Evolutionary conservation across 2,797 vertebrate genomes (phyloP).

Genomic region (Helostoma temminkii): DNA sequence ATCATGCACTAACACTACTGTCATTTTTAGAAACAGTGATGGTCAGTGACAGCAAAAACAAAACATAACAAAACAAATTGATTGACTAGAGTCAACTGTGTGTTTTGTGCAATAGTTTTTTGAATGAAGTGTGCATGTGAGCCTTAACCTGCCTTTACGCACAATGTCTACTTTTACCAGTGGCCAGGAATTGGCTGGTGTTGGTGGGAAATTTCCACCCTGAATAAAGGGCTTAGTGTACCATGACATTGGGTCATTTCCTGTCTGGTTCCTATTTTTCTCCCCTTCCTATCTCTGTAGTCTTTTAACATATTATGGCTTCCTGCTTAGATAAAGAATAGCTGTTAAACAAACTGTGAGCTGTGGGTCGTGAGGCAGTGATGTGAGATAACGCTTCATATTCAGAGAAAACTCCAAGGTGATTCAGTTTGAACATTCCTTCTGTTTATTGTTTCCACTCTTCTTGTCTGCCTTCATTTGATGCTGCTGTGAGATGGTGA

Average conservation of each 20-base stretch:
- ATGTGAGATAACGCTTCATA: not conserved
- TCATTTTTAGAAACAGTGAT: no score
- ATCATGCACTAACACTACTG: no score
- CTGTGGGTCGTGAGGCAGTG: fast-evolving
- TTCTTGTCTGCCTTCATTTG: slow-evolving; percentile 26
- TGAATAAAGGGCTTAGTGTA: not conserved
- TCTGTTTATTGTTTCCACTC: slow-evolving; percentile 4
- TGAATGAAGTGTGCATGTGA: no score
- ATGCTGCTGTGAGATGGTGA: slow-evolving; percentile 22
- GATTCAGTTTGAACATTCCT: slow-evolving; percentile 2
- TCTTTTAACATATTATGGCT: not conserved
- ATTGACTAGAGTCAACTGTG: no score
- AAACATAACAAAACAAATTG: no score
- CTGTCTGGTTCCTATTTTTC: slow-evolving; percentile 9
- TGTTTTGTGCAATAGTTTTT: no score
- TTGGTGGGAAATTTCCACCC: not conserved
- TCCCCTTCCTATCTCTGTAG: not conserved
- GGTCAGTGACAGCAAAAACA: no score
- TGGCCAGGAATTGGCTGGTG: not conserved
- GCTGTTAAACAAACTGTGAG: not conserved
- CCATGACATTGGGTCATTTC: slow-evolving; percentile 23
- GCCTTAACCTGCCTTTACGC: no score
- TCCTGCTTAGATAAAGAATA: not conserved
- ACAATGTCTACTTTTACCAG: not conserved
- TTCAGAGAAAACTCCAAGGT: not conserved